phyloP scores from a whole-genome alignment of 2,888 invertebrate species.

The Ophonus ardosiacus region DNA sequence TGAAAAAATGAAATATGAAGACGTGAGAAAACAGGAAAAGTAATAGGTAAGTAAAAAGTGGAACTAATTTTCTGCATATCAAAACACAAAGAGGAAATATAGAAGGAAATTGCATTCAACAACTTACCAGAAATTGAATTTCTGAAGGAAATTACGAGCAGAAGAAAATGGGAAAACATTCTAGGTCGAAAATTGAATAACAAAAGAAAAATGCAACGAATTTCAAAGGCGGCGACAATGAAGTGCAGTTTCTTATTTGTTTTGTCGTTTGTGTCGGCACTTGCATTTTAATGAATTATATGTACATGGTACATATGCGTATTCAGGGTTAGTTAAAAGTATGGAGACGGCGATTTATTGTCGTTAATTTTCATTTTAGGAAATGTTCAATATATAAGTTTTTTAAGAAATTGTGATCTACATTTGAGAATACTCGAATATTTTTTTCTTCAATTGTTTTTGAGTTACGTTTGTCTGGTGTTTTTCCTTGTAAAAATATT shows the following conservation, averaged over 20 bases:
- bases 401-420: no score
- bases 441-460: no score
- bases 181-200: constrained; percentile 8
- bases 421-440: no score
- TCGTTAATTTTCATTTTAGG: no score
- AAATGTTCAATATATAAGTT: no score
- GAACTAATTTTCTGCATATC: not conserved
- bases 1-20: not conserved
- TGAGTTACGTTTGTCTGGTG: no score
- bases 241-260: not conserved
- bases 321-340: no score
- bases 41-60: not conserved
- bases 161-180: not conserved
- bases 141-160: not conserved
- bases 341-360: no score
- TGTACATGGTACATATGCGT: no score
- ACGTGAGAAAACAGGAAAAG: not conserved
- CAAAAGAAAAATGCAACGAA: not conserved
- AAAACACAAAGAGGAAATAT: constrained; percentile 11
- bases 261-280: not conserved
- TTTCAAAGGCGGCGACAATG: not conserved
- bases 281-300: not conserved
- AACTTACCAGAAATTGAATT: constrained; percentile 15
- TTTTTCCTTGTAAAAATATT: no score
- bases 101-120: not conserved